Evolutionary conservation across 1,140 invertebrate species (phyloP), one percentile per base, ranked within the genome.

Genomic region (Aphaenogaster floridana): DNA sequence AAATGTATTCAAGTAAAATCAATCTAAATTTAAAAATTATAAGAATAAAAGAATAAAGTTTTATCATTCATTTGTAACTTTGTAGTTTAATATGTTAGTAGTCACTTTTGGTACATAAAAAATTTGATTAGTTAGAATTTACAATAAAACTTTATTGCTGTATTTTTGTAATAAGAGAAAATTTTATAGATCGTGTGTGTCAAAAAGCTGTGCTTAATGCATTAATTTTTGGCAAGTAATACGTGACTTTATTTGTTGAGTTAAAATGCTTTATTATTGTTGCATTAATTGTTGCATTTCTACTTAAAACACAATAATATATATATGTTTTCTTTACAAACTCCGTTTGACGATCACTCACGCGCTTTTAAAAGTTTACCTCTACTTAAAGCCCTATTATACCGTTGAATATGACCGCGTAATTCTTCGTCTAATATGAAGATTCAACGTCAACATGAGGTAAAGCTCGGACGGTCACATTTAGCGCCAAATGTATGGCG

Each of bases 341-440:
- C 8, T 42, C 8, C 1, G 48, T 21, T 28, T 15, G 15, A 72
- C 11, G 5, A 68, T 68, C 8, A 59, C 17, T 59, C 79, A 71
- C 8, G 17, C 13, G 13, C 3, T 50, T 39, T 36, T 34, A 42
- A 57, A 81, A 15, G 13, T 36, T 69, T n/a, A 54, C 2, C 9
- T 54, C 36, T 45, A 28, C 15, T 81, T 13, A n/a, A 50, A 28
- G 2, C 3, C 7, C 8, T 21, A 61, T 21, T 36, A 48, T n/a
- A 68, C 6, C 11, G 54, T 17, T 74, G n/a, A 59, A 83, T 72
- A 7, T 7, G 15, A 17, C 17, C 17, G 17, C 50, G 39, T 84
- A 61, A 61, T 76, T 84, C 28, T 61, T 74, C 48, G 21, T 48
- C 54, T 57, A 48, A 83, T 71, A 57, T 34, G 9, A 74, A 48